Conservation (phyloP, 2,113 vertebrate species). For the Pogonocichla stellata region DNA sequence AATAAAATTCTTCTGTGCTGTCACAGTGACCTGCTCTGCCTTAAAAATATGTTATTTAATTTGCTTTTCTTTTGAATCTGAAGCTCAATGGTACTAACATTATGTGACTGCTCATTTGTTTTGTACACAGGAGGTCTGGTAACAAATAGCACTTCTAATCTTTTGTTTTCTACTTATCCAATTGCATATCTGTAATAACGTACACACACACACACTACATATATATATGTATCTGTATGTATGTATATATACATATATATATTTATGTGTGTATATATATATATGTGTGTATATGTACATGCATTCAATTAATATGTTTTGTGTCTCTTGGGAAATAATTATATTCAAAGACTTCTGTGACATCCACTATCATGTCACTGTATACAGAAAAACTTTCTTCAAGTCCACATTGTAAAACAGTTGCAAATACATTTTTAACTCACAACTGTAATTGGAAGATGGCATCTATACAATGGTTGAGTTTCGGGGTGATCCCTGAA, state of each 20-base stretch:
- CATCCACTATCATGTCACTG: not conserved
- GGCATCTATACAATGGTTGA: not conserved
- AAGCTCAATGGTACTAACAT: not conserved
- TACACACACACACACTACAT: not conserved
- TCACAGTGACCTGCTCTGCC: not conserved
- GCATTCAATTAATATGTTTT: not conserved
- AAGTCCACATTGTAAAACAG: not conserved
- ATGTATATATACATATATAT: too few species aligned
- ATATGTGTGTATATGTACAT: not conserved
- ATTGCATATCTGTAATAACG: not conserved
- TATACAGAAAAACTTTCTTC: not conserved
- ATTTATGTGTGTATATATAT: too few species aligned
- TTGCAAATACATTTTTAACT: not conserved
- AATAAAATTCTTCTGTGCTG: not conserved
- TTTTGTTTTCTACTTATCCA: not conserved
- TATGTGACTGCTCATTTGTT: not conserved
- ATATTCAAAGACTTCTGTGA: not conserved
- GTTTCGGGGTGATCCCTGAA: not conserved
- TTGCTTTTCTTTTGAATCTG: not conserved
- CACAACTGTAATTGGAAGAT: not conserved
- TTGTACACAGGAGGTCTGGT: not conserved
- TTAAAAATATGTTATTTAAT: not conserved
- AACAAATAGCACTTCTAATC: not conserved
- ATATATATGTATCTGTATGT: too few species aligned
- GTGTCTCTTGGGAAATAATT: not conserved